Conservation (phyloP, 2,797 vertebrate species). For the Alauda arvensis region DNA sequence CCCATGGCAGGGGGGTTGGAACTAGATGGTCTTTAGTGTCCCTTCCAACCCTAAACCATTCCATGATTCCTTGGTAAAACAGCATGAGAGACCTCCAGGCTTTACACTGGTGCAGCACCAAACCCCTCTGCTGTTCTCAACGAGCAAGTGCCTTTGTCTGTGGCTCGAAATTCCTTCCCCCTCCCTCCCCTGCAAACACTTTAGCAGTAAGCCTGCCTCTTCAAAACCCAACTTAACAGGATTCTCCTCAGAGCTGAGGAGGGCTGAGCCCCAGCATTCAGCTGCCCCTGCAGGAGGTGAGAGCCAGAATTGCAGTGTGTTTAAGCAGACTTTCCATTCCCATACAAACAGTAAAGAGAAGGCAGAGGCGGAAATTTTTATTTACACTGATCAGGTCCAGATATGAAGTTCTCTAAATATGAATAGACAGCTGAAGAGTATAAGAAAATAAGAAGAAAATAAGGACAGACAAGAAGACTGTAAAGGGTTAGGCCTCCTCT, state of each 20-base stretch:
- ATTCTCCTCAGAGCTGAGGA: not conserved
- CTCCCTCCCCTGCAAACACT: not conserved
- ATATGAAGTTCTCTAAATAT: not conserved
- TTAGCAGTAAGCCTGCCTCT: not conserved
- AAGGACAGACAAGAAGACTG: not conserved
- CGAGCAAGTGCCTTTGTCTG: not conserved
- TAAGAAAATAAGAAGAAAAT: not conserved
- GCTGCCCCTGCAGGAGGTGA: not conserved
- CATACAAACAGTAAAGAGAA: not conserved
- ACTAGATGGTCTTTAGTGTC: not conserved
- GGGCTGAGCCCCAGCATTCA: not conserved
- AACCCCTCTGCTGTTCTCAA: not conserved
- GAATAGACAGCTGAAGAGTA: not conserved
- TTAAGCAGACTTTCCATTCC: not conserved
- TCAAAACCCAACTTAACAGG: not conserved
- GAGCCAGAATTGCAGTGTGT: not conserved
- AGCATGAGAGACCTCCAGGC: fast-evolving
- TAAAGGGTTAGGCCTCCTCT: not conserved
- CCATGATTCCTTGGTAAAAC: not conserved
- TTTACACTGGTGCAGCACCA: not conserved
- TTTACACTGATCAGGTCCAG: not conserved
- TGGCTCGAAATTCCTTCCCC: not conserved
- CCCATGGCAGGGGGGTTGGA: not conserved
- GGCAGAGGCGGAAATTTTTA: not conserved
- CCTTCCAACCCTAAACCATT: not conserved